Conservation (phyloP, 2,797 vertebrate species). For the Phoeniculus purpureus region DNA sequence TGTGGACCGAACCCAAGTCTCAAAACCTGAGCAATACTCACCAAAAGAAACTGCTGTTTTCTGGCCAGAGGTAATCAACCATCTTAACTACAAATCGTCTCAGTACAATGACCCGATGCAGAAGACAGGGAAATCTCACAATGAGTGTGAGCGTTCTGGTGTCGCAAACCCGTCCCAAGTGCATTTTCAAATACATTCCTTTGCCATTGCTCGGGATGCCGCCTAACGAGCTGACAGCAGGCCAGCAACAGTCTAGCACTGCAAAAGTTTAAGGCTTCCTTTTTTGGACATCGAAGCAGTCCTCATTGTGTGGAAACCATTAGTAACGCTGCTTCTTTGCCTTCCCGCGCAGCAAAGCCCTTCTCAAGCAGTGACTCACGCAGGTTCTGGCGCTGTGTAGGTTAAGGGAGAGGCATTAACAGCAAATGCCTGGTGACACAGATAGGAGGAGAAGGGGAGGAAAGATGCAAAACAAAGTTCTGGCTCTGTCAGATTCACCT, state of each 20-base stretch:
- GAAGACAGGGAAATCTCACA: constrained; percentile 25
- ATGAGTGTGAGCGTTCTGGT: constrained; percentile 12
- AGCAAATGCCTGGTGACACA: background rate
- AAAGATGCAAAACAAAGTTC: constrained; percentile 39
- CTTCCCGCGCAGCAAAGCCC: constrained; percentile 35
- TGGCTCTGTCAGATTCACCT: background rate
- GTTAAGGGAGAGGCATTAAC: constrained; percentile 5
- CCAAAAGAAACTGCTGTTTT: background rate
- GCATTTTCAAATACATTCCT: constrained; percentile 54
- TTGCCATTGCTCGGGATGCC: constrained; percentile 34
- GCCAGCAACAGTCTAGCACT: constrained; percentile 46
- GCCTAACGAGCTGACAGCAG: constrained; percentile 61
- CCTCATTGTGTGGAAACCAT: constrained; percentile 47
- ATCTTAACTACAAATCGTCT: background rate
- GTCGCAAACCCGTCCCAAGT: constrained; percentile 43
- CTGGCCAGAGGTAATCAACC: background rate
- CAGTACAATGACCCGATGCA: constrained; percentile 26
- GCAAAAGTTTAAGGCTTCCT: constrained; percentile 61
- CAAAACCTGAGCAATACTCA: constrained; percentile 20
- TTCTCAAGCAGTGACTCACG: constrained; percentile 51
- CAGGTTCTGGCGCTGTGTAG: constrained; percentile 23
- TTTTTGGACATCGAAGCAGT: constrained; percentile 62
- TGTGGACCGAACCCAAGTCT: background rate
- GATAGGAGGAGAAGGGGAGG: constrained; percentile 16
- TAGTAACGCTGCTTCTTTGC: constrained; percentile 9